Evolutionary conservation across 2,113 vertebrate genomes (phyloP).

Genomic region (Osmerus eperlanus): DNA sequence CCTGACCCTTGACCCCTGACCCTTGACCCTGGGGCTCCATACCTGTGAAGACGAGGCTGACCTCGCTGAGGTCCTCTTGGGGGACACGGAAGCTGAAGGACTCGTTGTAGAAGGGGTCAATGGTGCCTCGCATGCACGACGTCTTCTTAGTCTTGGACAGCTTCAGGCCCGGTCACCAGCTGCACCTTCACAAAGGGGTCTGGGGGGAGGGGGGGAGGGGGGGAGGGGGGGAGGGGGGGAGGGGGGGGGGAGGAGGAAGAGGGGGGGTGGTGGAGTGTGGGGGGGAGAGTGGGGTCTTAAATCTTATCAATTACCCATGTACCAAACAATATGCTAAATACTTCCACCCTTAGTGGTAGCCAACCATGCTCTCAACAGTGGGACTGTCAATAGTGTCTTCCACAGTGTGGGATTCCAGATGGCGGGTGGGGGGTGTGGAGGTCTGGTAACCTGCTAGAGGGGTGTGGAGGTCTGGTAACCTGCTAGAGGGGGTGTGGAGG

Average conservation of each 20-base stretch:
- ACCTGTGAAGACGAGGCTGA: slow-evolving; percentile 91
- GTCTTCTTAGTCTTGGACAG: slow-evolving; percentile 88
- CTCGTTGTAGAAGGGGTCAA: slow-evolving; percentile 89
- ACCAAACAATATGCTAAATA: background rate
- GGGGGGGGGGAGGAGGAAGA: too few species aligned
- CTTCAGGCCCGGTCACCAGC: slow-evolving; percentile 84
- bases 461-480: too few species aligned
- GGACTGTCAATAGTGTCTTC: too few species aligned
- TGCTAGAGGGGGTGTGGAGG: too few species aligned
- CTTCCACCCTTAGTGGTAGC: too few species aligned
- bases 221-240: background rate
- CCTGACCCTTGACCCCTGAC: too few species aligned
- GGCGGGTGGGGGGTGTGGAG: too few species aligned
- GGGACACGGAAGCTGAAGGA: slow-evolving; percentile 89
- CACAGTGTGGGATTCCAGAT: too few species aligned
- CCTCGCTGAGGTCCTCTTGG: slow-evolving; percentile 82
- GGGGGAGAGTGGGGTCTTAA: too few species aligned
- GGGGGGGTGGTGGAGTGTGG: background rate
- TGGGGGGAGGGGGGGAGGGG: slow-evolving; percentile 24
- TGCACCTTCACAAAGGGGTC: slow-evolving; percentile 92
- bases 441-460: too few species aligned
- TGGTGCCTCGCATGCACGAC: slow-evolving; percentile 83
- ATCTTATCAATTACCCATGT: too few species aligned
- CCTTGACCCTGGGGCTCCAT: background rate
- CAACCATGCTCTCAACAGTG: too few species aligned